phyloP scores from a whole-genome alignment of 2,888 invertebrate genomes.

The Sycophila texana region DNA sequence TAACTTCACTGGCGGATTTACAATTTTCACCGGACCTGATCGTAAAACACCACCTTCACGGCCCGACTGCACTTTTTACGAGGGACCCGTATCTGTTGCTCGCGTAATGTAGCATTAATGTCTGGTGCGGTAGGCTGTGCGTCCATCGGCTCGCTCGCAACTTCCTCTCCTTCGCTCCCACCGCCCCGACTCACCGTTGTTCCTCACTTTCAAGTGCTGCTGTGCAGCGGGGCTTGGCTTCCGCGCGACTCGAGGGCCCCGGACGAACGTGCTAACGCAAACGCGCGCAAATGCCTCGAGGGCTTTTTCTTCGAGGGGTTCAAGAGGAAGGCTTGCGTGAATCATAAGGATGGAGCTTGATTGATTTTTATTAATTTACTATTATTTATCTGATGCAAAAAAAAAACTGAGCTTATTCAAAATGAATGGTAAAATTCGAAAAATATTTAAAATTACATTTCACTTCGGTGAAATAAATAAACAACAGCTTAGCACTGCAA shows the following conservation, averaged over 20 bases:
- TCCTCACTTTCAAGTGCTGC: too few relatives aligned
- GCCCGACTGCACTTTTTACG: conserved; percentile 9
- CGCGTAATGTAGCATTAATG: not conserved
- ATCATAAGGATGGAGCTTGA: too few relatives aligned
- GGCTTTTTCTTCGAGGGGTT: too few relatives aligned
- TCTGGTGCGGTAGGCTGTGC: not conserved
- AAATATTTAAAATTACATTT: not conserved
- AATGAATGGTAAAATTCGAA: not conserved
- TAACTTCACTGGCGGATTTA: conserved; percentile 21
- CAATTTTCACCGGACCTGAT: conserved; percentile 31
- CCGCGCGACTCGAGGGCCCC: not conserved
- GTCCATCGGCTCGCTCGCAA: conserved; percentile 1
- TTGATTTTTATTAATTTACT: too few relatives aligned
- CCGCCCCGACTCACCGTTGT: not conserved
- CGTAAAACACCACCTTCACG: conserved; percentile 35
- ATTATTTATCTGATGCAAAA: too few relatives aligned
- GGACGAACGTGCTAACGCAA: not conserved
- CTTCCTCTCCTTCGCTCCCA: not conserved
- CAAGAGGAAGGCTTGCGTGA: too few relatives aligned
- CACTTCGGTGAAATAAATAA: too few relatives aligned
- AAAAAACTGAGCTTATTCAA: too few relatives aligned
- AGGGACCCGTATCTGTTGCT: conserved; percentile 35
- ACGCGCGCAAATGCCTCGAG: not conserved
- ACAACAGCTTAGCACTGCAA: too few relatives aligned
- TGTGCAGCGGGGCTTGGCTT: not conserved